Evolutionary conservation across 2,797 vertebrate genomes (phyloP), one percentile per base, ranked within the genome.

Genomic region (Valencia hispanica): DNA sequence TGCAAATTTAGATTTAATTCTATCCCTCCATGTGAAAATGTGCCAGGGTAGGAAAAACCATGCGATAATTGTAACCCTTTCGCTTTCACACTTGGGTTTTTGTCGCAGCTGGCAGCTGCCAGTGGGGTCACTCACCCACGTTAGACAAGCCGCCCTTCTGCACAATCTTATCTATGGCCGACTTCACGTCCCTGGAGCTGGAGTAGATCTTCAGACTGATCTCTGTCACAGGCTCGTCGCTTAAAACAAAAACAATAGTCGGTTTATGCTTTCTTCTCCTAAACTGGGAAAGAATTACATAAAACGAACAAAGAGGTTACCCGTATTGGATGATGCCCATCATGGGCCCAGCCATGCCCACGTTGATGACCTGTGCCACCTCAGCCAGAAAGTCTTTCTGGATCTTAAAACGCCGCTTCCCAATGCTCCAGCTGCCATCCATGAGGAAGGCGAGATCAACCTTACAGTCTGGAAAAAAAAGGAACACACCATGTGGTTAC

Each of bases 301-400:
- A 32, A 57, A 2, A 22, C 32, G 30, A 41, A 7, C 10, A 18
- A 27, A 10, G 41, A 65, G 30, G 32, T 83, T 95, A 99, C 98
- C 98, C 98, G 0, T 98, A 99, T 89, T 99, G 98, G 81, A 99
- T 93, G 73, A 99, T 91, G 36, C 98, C 98, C 97, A 99, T 96
- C 93, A 99, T 96, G 57, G 98, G 97, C 51, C 98, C 98, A 0
- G 94, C 91, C 0, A 93, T 87, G 50, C 98, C 96, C 0, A 99
- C 87, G 57, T 97, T 96, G 22, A 99, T 96, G 68, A 93, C 93
- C 84, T 98, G 96, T 50, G 96, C 96, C 70, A 99, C 80, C 0
- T 97, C 96, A 15, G 87, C 79, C 55, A 99, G 93, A 91, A 99
- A 99, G 85, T 97, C 96, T 88, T 98, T 99, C 91, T 99, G 98